phyloP scores from a whole-genome alignment of 35 echinoderm and acorn worm genomes.

The Heliocidaris tuberculata region DNA sequence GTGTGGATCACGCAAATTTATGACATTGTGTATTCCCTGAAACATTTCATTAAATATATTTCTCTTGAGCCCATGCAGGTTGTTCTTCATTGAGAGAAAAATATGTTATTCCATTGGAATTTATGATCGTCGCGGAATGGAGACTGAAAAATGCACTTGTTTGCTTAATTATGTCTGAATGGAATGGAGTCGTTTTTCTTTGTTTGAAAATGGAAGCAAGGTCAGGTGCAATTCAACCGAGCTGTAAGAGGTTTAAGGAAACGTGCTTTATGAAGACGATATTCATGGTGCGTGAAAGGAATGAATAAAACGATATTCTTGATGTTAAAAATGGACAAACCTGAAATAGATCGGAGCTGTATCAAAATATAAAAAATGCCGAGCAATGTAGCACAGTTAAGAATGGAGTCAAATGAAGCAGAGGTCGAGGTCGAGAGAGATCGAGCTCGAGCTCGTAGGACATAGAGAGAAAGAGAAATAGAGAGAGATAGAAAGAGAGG shows the following conservation, averaged over 20 bases:
- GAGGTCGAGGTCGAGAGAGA: not conserved
- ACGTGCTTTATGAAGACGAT: too few relatives aligned
- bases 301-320: too few relatives aligned
- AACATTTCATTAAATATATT: slow-evolving; percentile 14
- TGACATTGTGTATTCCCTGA: not conserved
- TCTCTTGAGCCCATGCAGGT: not conserved
- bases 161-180: not conserved
- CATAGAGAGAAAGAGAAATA: not conserved
- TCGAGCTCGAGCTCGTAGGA: not conserved
- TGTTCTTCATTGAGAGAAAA: not conserved
- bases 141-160: not conserved
- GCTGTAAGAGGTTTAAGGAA: too few relatives aligned
- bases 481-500: not conserved
- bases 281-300: too few relatives aligned
- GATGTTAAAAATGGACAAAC: too few relatives aligned
- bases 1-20: not conserved
- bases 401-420: not conserved
- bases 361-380: too few relatives aligned
- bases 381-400: too few relatives aligned
- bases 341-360: too few relatives aligned
- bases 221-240: too few relatives aligned
- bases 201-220: too few relatives aligned
- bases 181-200: not conserved
- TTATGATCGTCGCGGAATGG: not conserved
- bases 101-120: not conserved